A percentile compares a stretch with the other conserved stretches of the same genome.
phyloP scores from a whole-genome alignment of 2,797 vertebrate genomes.

The Ataeniobius toweri region DNA sequence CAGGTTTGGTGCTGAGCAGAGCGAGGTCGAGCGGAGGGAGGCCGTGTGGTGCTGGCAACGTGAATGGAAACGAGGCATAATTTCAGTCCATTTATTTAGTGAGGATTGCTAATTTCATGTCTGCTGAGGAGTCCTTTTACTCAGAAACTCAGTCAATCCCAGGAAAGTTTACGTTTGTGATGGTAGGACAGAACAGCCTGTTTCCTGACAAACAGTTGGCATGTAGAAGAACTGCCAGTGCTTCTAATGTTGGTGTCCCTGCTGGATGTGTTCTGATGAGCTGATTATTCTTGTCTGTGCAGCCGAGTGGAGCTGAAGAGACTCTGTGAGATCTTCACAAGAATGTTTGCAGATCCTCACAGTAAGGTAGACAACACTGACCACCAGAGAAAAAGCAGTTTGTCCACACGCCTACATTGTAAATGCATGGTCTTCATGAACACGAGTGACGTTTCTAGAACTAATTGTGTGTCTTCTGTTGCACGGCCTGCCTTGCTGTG shows the following conservation, averaged over 20 bases:
- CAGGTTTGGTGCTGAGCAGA: too few relatives aligned
- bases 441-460: conserved; percentile 11
- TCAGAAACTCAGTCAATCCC: too few relatives aligned
- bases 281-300: conserved; percentile 18
- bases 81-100: too few relatives aligned
- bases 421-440: not conserved
- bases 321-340: conserved; percentile 96
- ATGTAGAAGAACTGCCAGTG: too few relatives aligned
- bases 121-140: too few relatives aligned
- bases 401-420: not conserved
- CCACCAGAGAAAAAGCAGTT: too few relatives aligned
- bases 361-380: conserved; percentile 87
- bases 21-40: too few relatives aligned
- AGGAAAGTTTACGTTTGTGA: not conserved
- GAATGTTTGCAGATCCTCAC: conserved; percentile 98
- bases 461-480: conserved; percentile 86
- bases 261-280: not conserved
- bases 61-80: too few relatives aligned
- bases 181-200: not conserved
- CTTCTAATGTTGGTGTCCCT: too few relatives aligned
- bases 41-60: too few relatives aligned
- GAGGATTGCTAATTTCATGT: too few relatives aligned
- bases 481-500: conserved; percentile 95
- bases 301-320: conserved; percentile 96
- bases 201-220: not conserved